Evolutionary conservation across 2,888 invertebrate genomes (phyloP), one percentile per base, ranked within the genome.

Genomic region (Poecilobothrus nobilitatus): DNA sequence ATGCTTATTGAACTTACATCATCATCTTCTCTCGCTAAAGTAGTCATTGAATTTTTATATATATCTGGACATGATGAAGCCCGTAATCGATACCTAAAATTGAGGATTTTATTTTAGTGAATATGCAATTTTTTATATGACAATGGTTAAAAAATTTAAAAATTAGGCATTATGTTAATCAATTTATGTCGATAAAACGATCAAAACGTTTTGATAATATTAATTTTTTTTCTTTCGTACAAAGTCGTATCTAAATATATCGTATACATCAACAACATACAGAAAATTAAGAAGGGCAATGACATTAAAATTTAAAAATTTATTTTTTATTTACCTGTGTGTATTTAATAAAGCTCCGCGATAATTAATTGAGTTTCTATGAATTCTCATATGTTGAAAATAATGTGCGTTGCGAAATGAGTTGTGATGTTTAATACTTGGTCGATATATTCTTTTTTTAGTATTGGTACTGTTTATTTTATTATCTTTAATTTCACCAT

Each of bases 1-100:
- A n/a, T 27, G 2, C 27, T 27, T 27, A 4, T 27, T 27, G 5
- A 37, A 78, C 80, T 82, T 81, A 92, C 92, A 85, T 91, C 91
- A 77, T 87, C 86, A 76, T 87, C 87, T 76, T 91, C 89, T 73
- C 89, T 89, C 66, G 89, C 88, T 67, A 94, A 86, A 4, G 92
- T 91, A 66, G 91, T 90, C 91, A 93, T 92, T n/a, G 92, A 93
- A 78, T 92, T 92, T 74, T 91, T 87, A 77, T 89, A 93, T 75
- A 96, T 93, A 81, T 96, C 91, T 0, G 96, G 96, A 79, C 95
- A 95, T 65, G 95, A 95, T 3, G 92, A 93, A 1, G 95, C 94
- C 71, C 91, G 86, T 70, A 94, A 81, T 68, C 89, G 86, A 80
- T 94, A 94, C 72, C 91, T 88, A 53, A 41, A 27, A 27, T 27